Base-by-base conservation (phyloP, 2,797 vertebrate genomes). In the Lepilemur septentrionalis region DNA sequence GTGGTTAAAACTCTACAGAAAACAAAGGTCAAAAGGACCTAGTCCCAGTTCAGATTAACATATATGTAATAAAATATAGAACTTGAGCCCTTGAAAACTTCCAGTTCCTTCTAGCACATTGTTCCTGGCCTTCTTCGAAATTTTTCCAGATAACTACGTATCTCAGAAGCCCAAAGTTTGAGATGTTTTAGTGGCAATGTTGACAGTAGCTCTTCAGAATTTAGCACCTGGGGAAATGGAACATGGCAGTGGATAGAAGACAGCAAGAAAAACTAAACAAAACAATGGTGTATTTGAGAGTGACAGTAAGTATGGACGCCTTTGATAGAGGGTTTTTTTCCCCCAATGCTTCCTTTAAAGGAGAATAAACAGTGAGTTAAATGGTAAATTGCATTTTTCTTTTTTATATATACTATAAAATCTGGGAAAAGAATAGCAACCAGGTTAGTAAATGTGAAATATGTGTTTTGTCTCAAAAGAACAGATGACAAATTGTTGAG, bases 401-500 rank as follows among this genome's bases (percentile, higher is more conserved):
- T 65, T 91, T 96, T 91, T 52, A 86, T 18, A 87, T 25, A 41
- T 50, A 73, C 55, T 78, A 85, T 80, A 84, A 92, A 90, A 75
- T 59, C n/a, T 48, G 38, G n/a, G 50, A 1, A 65, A 65, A 76
- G 23, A 72, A 79, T 48, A 78, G 6, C 50, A 83, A 87, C 48
- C 1, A 87, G 46, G 28, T 41, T 81, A 86, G 14, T 59, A 63
- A 70, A 80, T 35, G n/a, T 2, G 59, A 84, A 93, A 81, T 80
- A 79, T 5, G 13, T 48, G 7, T 65, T 93, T 63, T 22, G 87
- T 32, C 46, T 46, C 61, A 82, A 86, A 85, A 94, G 79, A 89
- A 85, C 92, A 84, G 52, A 90, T 89, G 57, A 94, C 11, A 93
- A 95, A 87, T 46, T 93, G 30, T 67, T 3, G 25, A 93, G 32